phyloP scores from a whole-genome alignment of 2,888 invertebrate genomes.

The Copidosoma aretas region DNA sequence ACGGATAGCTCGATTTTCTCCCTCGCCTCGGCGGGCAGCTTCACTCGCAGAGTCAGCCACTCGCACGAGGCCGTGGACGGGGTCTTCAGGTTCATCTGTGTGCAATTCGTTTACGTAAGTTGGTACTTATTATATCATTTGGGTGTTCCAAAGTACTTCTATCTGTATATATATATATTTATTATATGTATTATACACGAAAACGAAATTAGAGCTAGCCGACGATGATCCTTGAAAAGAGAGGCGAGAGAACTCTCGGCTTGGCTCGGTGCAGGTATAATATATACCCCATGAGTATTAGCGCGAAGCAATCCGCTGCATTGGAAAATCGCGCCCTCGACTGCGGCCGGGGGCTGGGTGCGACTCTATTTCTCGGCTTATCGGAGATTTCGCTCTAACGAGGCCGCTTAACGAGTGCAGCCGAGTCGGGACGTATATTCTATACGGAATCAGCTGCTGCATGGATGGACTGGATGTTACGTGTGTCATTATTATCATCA shows the following conservation, averaged over 20 bases:
- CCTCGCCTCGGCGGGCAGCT: conserved; percentile 77
- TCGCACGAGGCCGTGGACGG: conserved; percentile 84
- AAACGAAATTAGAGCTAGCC: neutral
- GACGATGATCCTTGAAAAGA: neutral
- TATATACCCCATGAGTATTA: too few species aligned
- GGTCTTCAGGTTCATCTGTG: conserved; percentile 82
- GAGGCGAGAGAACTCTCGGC: neutral
- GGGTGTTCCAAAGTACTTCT: too few species aligned
- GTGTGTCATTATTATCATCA: too few species aligned
- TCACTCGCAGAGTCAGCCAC: conserved; percentile 79
- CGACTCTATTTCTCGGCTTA: neutral
- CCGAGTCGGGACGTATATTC: neutral
- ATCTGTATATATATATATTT: too few species aligned
- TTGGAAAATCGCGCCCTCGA: too few species aligned
- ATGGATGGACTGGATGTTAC: too few species aligned
- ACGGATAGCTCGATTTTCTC: conserved; percentile 78
- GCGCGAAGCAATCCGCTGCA: too few species aligned
- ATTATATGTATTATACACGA: too few species aligned
- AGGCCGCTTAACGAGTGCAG: neutral
- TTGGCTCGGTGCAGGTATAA: too few species aligned
- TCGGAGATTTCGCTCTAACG: neutral
- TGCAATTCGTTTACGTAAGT: neutral
- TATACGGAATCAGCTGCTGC: neutral
- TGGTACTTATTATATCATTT: neutral
- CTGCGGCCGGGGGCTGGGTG: too few species aligned